These are phyloP conservation scores for Platycercus adscitus DNA, from an alignment of 2,113 vertebrate genomes.

Conservation along the genomic window DNA sequence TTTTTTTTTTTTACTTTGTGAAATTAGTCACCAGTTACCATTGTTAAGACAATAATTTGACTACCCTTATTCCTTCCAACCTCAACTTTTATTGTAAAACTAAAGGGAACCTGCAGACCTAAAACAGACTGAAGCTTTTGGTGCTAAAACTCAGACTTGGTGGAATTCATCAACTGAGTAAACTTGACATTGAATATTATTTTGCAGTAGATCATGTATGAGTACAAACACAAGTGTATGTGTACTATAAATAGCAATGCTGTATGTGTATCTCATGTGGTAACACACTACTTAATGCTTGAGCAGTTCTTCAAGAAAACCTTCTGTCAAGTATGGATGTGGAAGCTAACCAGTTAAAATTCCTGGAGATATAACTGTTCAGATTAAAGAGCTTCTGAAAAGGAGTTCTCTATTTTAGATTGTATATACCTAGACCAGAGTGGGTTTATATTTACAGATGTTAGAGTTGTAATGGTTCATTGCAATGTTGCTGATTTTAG, in stretches of 20 bases:
- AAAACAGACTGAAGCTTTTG: not conserved
- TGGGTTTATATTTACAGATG: not conserved
- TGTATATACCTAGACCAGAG: not conserved
- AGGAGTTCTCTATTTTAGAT: not conserved
- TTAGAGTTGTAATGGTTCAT: not conserved
- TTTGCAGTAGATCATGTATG: not conserved
- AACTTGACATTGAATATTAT: not conserved
- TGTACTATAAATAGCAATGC: not conserved
- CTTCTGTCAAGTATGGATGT: not conserved
- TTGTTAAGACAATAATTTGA: not conserved
- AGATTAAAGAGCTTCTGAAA: not conserved
- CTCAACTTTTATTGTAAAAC: not conserved
- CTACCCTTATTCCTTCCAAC: not conserved
- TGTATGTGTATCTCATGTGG: not conserved
- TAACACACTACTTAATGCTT: not conserved
- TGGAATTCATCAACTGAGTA: not conserved
- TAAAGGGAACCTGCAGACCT: not conserved
- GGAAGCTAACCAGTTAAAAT: not conserved
- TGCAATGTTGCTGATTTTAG: not conserved
- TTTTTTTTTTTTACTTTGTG: not conserved
- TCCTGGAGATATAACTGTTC: not conserved
- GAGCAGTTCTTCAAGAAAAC: not conserved
- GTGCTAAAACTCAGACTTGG: not conserved
- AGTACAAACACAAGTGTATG: not conserved
- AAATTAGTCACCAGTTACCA: not conserved